phyloP scores from a whole-genome alignment of 2,797 vertebrate genomes.

The Heteromormyrus szaboi region DNA sequence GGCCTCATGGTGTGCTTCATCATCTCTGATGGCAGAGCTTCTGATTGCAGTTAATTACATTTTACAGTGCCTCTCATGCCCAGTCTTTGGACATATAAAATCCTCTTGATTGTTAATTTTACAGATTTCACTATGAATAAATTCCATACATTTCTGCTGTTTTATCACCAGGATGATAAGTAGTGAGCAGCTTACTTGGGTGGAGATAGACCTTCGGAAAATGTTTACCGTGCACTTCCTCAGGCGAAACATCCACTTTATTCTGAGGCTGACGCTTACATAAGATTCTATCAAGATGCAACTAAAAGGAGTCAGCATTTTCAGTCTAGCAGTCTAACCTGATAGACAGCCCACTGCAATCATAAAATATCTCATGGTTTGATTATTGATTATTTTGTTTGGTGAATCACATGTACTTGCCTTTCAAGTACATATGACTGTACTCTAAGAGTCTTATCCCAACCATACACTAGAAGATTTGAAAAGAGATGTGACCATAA shows the following conservation, averaged over 20 bases:
- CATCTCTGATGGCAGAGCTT: not conserved
- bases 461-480: not conserved
- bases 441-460: not conserved
- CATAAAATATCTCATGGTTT: not conserved
- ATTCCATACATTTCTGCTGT: not conserved
- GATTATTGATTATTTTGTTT: not conserved
- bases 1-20: not conserved
- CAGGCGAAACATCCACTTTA: not conserved
- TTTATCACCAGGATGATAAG: not conserved
- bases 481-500: not conserved
- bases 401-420: not conserved
- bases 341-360: not conserved
- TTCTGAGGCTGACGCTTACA: not conserved
- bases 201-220: not conserved
- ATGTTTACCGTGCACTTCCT: not conserved
- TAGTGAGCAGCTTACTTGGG: not conserved
- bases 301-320: not conserved
- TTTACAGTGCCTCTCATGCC: conserved; percentile 10
- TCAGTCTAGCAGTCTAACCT: not conserved
- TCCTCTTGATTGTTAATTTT: conserved; percentile 16
- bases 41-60: not conserved
- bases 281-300: not conserved
- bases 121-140: conserved; percentile 10
- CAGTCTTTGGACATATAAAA: not conserved
- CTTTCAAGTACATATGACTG: not conserved